Evolutionary conservation across 2,113 vertebrate genomes (phyloP).

Genomic region (Onychostoma macrolepis): DNA sequence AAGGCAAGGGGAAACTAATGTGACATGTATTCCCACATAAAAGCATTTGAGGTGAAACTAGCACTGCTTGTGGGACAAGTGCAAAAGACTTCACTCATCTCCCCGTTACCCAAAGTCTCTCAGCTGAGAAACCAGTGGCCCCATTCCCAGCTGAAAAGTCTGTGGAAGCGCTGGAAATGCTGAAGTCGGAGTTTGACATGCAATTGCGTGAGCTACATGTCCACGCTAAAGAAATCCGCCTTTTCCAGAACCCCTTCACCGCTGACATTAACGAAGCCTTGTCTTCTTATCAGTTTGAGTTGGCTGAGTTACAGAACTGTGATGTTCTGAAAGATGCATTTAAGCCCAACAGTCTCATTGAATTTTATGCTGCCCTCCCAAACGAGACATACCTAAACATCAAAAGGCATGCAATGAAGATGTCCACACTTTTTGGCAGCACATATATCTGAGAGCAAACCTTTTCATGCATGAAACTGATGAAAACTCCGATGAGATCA

Average conservation of each 20-base stretch:
- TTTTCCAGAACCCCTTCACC: constrained; percentile 44
- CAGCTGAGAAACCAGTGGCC: constrained; percentile 35
- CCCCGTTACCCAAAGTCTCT: background rate
- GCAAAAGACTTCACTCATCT: constrained; percentile 10
- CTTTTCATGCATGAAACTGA: constrained; percentile 41
- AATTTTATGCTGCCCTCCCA: constrained; percentile 20
- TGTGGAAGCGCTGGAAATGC: constrained; percentile 20
- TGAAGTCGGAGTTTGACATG: constrained; percentile 9
- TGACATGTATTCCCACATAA: constrained; percentile 43
- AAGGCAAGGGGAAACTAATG: constrained; percentile 50
- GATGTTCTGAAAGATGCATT: background rate
- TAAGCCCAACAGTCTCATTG: background rate
- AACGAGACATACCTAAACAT: constrained; percentile 43
- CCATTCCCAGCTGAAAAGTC: constrained; percentile 32
- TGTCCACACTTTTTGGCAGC: constrained; percentile 25
- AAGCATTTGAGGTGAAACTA: background rate
- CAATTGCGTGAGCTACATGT: constrained; percentile 38
- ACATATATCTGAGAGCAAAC: constrained; percentile 42
- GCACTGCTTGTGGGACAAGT: constrained; percentile 18
- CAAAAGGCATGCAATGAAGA: constrained; percentile 45
- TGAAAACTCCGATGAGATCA: constrained; percentile 11
- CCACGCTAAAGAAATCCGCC: constrained; percentile 22
- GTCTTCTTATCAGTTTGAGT: constrained; percentile 36
- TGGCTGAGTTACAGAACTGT: constrained; percentile 46
- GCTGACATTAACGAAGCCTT: constrained; percentile 31